These are phyloP conservation scores for Sphinx pinastri DNA, from an alignment of 2,888 invertebrate species.

Conservation along the genomic window DNA sequence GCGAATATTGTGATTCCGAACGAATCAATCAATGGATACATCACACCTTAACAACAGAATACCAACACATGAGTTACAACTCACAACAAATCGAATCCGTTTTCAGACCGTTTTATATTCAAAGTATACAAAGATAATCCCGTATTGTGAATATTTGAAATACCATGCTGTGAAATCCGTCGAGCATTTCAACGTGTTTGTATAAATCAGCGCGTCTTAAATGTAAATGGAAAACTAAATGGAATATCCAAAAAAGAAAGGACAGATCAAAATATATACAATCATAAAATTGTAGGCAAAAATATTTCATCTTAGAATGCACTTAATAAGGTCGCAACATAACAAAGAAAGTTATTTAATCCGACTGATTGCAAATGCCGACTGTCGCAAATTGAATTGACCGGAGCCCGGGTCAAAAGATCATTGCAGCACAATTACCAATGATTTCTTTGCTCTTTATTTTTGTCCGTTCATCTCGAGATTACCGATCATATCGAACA, in stretches of 20 bases:
- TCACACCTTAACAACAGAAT: too few species aligned
- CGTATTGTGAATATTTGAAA: too few species aligned
- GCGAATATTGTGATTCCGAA: slow-evolving; percentile 9
- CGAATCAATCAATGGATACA: slow-evolving; percentile 4
- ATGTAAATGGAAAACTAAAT: not conserved
- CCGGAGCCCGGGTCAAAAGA: slow-evolving; percentile 51
- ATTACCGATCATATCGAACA: slow-evolving; percentile 1
- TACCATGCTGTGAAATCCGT: too few species aligned
- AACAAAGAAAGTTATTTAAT: slow-evolving; percentile 47
- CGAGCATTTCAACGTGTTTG: too few species aligned
- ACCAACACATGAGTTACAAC: not conserved
- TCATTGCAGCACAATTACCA: slow-evolving; percentile 39
- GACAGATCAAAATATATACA: not conserved
- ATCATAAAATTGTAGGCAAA: not conserved
- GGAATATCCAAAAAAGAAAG: not conserved
- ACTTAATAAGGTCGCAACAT: not conserved
- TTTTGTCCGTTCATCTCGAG: slow-evolving; percentile 4
- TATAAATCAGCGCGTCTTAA: not conserved
- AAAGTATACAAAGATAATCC: not conserved
- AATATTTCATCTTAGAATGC: not conserved
- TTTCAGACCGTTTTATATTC: not conserved
- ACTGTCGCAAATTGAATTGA: slow-evolving; percentile 56
- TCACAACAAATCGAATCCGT: not conserved
- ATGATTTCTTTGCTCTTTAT: slow-evolving; percentile 30
- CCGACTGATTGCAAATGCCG: slow-evolving; percentile 41